Evolutionary conservation across 1,140 invertebrate species (phyloP).

Genomic region (Zophobas atratus): DNA sequence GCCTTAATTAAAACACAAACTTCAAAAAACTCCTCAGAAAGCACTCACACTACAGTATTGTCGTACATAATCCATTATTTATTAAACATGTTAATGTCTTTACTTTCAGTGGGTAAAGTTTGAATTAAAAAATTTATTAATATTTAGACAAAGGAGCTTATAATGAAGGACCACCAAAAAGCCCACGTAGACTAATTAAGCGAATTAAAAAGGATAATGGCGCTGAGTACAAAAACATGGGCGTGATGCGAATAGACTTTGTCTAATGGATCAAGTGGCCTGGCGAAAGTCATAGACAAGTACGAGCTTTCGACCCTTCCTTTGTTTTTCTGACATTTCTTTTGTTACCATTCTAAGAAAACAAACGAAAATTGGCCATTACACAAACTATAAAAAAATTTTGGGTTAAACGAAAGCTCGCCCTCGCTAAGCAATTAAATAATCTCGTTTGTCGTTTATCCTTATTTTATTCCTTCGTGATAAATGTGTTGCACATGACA

Average conservation of each 20-base stretch:
- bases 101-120: no score
- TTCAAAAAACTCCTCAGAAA: neutral
- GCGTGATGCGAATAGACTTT: slow-evolving; percentile 56
- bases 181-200: slow-evolving; percentile 51
- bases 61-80: no score
- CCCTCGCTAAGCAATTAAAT: slow-evolving; percentile 25
- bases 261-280: slow-evolving; percentile 47
- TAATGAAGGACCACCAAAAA: slow-evolving; percentile 21
- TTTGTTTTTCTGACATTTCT: slow-evolving; percentile 41
- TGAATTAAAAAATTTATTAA: neutral
- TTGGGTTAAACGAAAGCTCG: slow-evolving; percentile 5
- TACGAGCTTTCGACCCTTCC: slow-evolving; percentile 28
- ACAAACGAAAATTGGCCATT: slow-evolving; percentile 42
- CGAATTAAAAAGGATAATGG: slow-evolving; percentile 58
- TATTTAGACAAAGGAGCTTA: slow-evolving; percentile 12
- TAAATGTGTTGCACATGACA: slow-evolving; percentile 8
- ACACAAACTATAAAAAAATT: slow-evolving; percentile 32
- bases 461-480: neutral
- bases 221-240: slow-evolving; percentile 47
- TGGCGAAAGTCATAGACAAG: slow-evolving; percentile 30
- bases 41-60: neutral
- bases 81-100: no score
- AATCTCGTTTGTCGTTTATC: slow-evolving; percentile 5
- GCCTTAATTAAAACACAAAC: slow-evolving; percentile 41
- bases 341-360: slow-evolving; percentile 16